Base-by-base conservation (phyloP, 2,888 invertebrate genomes). In the Lissocephala sabroskyi region DNA sequence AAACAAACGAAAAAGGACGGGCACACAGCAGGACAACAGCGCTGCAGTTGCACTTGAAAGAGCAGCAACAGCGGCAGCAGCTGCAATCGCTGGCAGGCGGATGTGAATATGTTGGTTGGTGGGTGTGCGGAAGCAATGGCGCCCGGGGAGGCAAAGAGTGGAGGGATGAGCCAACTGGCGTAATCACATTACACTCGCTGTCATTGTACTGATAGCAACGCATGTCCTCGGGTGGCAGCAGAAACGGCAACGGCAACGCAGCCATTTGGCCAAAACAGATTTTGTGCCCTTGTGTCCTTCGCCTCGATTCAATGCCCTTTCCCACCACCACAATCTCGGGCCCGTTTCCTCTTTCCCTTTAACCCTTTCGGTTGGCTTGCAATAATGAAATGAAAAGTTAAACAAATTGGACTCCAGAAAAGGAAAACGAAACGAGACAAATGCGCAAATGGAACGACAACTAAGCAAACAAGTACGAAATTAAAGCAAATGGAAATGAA, bases 331-430 rank as follows among this genome's bases (percentile, higher is more conserved):
- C n/a, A n/a, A n/a, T n/a, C n/a, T n/a, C n/a, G n/a, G n/a, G n/a
- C n/a, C n/a, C n/a, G 26, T 7, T 26, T 6, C 14, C 18, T 13
- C 35, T 41, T 41, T 46, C 46, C 41, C 29, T 30, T 41, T 60
- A 51, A 23, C 7, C 7, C 7, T 23, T 23, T 23, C 23, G 7
- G 3, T 30, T 18, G 35, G 45, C 7, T 26, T 56, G 44, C 46
- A 50, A 47, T 60, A 70, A 71, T 71, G 61, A 71, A 71, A 66
- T 75, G 52, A 71, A 66, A 75, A 75, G 58, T 58, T 52, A 56
- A 58, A 55, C 50, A 63, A 47, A 13, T 14, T 6, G 16, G 35
- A n/a, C n/a, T n/a, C 35, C 9, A 35, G 35, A 13, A 16, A 35
- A 16, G 10, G 35, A 14, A 17, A 35, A 10, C 13, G 14, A 35